These are phyloP conservation scores for Anarhynchus alexandrinus DNA, from an alignment of 2,113 vertebrate species.

Conservation along the genomic window DNA sequence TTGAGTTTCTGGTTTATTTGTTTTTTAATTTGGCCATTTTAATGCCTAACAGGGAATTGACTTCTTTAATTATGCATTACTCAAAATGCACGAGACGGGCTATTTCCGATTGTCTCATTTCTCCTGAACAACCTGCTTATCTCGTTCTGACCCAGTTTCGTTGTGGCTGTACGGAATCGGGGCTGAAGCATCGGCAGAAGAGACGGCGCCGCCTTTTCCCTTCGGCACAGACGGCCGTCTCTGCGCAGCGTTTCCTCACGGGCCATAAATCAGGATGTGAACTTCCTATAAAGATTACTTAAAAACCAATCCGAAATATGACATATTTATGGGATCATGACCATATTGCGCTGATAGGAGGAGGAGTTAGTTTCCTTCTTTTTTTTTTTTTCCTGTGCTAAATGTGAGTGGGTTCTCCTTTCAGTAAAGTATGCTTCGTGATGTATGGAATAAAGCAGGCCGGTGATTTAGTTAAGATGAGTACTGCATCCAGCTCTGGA, in stretches of 20 bases:
- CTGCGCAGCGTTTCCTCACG: neutral
- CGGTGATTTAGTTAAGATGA: neutral
- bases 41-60: neutral
- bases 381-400: neutral
- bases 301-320: neutral
- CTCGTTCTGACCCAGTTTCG: neutral
- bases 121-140: neutral
- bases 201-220: neutral
- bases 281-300: conserved; percentile 2
- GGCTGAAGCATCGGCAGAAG: neutral
- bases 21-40: neutral
- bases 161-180: neutral
- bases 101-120: neutral
- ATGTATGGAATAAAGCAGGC: neutral
- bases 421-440: neutral
- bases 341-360: neutral
- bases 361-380: neutral
- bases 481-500: no score
- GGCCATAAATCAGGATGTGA: neutral
- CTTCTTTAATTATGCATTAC: neutral
- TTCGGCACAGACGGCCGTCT: rapidly evolving
- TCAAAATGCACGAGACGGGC: neutral
- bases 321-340: conserved; percentile 8
- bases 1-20: neutral
- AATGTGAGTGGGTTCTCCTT: neutral